phyloP scores from a whole-genome alignment of 2,797 vertebrate genomes.

The Adrianichthys oophorus region DNA sequence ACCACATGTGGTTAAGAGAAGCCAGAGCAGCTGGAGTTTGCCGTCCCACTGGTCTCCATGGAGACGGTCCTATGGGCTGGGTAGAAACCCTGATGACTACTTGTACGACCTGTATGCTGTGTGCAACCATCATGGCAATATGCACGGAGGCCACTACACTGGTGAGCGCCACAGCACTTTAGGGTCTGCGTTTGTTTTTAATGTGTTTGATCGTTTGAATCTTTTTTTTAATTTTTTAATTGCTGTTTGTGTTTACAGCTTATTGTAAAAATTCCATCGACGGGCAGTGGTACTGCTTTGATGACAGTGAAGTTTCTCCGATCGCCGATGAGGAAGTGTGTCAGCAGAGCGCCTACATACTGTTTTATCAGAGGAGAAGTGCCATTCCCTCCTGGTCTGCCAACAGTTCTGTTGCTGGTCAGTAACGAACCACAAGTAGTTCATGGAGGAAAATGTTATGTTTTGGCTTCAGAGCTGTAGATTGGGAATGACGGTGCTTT shows the following conservation, averaged over 20 bases:
- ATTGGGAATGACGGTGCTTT: neutral
- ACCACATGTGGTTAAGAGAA: conserved; percentile 95
- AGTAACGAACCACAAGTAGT: conserved; percentile 12
- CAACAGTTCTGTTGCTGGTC: conserved; percentile 97
- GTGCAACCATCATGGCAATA: conserved; percentile 98
- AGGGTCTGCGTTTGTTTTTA: neutral
- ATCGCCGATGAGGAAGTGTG: conserved; percentile 93
- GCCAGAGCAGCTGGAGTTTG: conserved; percentile 99
- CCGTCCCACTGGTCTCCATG: conserved; percentile 98
- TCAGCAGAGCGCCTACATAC: conserved; percentile 93
- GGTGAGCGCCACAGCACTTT: conserved; percentile 66
- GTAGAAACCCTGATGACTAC: conserved; percentile 95
- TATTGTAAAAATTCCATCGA: conserved; percentile 98
- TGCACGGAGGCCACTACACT: conserved; percentile 98
- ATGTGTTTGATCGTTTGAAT: neutral
- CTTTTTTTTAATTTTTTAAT: neutral
- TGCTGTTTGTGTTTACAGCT: conserved; percentile 69
- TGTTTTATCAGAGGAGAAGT: conserved; percentile 96
- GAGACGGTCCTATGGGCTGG: conserved; percentile 93
- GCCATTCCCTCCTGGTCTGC: conserved; percentile 96
- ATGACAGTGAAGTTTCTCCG: conserved; percentile 94
- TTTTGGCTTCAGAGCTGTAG: neutral
- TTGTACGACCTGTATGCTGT: conserved; percentile 97
- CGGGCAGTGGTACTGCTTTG: conserved; percentile 98
- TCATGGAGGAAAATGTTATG: too few relatives aligned